Base-by-base conservation (phyloP, 2,888 invertebrate species). In the Apamea anceps region DNA sequence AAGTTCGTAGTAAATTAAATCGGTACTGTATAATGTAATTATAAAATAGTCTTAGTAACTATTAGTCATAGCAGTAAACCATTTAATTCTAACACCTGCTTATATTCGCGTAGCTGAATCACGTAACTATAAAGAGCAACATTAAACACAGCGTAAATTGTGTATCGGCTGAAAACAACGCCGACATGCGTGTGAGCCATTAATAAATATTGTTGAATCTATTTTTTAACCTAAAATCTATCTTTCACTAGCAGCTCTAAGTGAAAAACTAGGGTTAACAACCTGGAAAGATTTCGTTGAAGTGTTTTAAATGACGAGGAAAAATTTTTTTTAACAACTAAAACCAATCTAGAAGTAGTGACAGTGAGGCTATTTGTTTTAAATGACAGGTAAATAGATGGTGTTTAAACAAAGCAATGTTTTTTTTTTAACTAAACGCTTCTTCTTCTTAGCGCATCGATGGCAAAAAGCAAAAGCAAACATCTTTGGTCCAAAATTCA, bases 201-300 rank as follows among this genome's bases (percentile, higher is more conserved):
- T 79, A 81, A 87, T 82, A 81, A 79, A 77, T 80, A 74, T 75
- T 80, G 62, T 80, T 80, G 45, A 68, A 76, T 70, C 77, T 72
- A 78, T 86, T 80, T 81, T 86, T 75, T 79, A 72, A 51, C 25
- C 51, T 79, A 71, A 85, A 81, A 81, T 89, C 79, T 60, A 89
- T 91, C 90, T 91, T 87, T 90, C 89, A 90, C 84, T 88, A 79
- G 60, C 66, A 66, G 73, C 82, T 80, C 76, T 85, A 75, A 88
- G 86, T 85, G 81, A 66, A 57, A 62, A 80, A 54, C n/a, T 82
- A 84, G 84, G 87, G 88, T 82, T 84, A 73, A 37, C 75, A 68
- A 76, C 60, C 77, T 72, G 21, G 10, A 37, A 42, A 68, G 6
- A 71, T 32, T 66, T 32, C 12, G 18, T 54, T 70, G 21, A 76